Percentiles rank a stretch among this genome's conserved stretches.
These are phyloP conservation scores for Synchiropus splendidus DNA, from an alignment of 2,113 vertebrate genomes.

Conservation along the genomic window DNA sequence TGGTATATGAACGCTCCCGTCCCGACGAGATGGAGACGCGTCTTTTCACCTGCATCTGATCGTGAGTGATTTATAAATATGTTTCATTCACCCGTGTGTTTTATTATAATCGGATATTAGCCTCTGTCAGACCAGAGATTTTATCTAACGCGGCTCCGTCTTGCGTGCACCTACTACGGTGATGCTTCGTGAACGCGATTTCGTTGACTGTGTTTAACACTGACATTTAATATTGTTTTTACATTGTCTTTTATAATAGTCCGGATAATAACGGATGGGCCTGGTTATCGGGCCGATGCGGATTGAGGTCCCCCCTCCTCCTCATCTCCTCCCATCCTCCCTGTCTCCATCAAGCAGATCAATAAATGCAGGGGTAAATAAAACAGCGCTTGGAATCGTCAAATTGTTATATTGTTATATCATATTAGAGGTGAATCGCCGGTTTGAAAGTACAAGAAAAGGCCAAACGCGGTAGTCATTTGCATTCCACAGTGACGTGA, in stretches of 20 bases:
- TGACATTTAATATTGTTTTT: neutral
- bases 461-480: conserved; percentile 12
- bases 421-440: too few species aligned
- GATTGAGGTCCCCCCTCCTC: conserved; percentile 13
- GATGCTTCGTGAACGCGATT: neutral
- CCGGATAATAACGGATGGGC: conserved; percentile 31
- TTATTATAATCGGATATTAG: too few species aligned
- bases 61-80: conserved; percentile 38
- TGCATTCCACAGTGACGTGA: conserved; percentile 40
- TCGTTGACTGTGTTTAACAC: neutral
- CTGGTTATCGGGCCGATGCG: conserved; percentile 44
- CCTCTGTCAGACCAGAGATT: too few species aligned
- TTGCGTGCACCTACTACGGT: neutral
- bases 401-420: too few species aligned
- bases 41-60: conserved; percentile 29
- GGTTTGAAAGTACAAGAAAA: neutral
- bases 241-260: neutral
- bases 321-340: conserved; percentile 21
- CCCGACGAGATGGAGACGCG: conserved; percentile 45
- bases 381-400: conserved; percentile 10
- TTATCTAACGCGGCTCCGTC: neutral
- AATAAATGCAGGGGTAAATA: conserved; percentile 46
- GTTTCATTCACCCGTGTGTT: too few species aligned
- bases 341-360: conserved; percentile 50
- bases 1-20: conserved; percentile 25